These are phyloP conservation scores for Neomonachus schauinslandi DNA, from an alignment of 2,113 vertebrate genomes.

Conservation along the genomic window DNA sequence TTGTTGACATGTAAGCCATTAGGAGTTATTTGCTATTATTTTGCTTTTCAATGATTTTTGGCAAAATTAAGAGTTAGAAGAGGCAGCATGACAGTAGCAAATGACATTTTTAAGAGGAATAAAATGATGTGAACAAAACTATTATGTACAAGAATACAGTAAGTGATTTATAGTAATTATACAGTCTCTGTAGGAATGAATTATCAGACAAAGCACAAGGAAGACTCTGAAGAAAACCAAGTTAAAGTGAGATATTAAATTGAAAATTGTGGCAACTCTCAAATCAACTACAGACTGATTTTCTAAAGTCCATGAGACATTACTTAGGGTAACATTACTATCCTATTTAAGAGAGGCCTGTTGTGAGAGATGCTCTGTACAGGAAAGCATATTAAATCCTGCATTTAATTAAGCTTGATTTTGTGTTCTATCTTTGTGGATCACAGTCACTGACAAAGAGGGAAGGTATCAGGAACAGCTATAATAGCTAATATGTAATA, in stretches of 20 bases:
- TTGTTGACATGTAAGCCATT: not conserved
- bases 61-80: conserved; percentile 43
- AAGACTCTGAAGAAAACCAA: conserved; percentile 20
- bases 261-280: conserved; percentile 20
- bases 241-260: not conserved
- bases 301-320: not conserved
- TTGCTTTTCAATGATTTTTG: not conserved
- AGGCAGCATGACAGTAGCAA: not conserved
- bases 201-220: not conserved
- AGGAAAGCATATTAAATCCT: conserved; percentile 6
- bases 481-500: not conserved
- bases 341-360: not conserved
- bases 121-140: not conserved
- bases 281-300: not conserved
- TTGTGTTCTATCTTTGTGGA: not conserved
- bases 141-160: not conserved
- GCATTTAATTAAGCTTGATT: not conserved
- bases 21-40: not conserved
- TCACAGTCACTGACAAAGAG: not conserved
- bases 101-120: conserved; percentile 17
- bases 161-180: not conserved
- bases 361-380: not conserved
- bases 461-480: not conserved
- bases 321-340: not conserved
- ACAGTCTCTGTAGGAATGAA: not conserved